Evolutionary conservation across 2,113 vertebrate genomes (phyloP), one percentile per base, ranked within the genome.

Genomic region (Odobenus rosmarus): DNA sequence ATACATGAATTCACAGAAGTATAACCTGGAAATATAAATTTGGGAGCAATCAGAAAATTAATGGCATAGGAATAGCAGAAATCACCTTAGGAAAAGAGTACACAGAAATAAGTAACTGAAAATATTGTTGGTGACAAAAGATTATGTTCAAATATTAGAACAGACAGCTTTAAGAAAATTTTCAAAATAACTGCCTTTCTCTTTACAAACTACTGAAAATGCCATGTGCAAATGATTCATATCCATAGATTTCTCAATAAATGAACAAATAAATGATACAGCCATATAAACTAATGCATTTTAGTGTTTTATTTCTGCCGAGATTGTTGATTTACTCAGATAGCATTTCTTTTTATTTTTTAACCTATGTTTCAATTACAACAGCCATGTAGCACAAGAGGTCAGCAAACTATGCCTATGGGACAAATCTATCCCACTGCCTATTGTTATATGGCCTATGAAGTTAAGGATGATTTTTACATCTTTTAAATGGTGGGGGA

Each of bases 1-100:
- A 95, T 39, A 83, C 92, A 42, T 79, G 13, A 89, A 91, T 57
- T 95, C 74, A 91, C 0, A 90, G 57, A 93, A 24, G 14, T 86
- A 55, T 84, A 55, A 72, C 31, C 42, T 84, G 21, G 36, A 96
- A 93, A 96, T 77, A 88, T 18, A 98, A 49, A 91, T 39, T 85
- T 88, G 42, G 62, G 5, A 95, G 19, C 82, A 90, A 91, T 79
- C 18, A 95, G 71, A 97, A 96, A 88, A 90, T 87, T 79, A 92
- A 94, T 79, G 28, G 31, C 51, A 85, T 33, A 21, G 10, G 26
- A 93, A 69, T 26, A 77, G 51, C 24, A 96, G 61, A 93, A 96
- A 94, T 93, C 24, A 90, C 64, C 16, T 51, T 87, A 13, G 4
- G 6, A 83, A 92, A 69, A 80, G 49, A 81, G 8, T 24, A 96